Conservation (phyloP, 1,140 invertebrate species). For the Alviniconcha marisindica region DNA sequence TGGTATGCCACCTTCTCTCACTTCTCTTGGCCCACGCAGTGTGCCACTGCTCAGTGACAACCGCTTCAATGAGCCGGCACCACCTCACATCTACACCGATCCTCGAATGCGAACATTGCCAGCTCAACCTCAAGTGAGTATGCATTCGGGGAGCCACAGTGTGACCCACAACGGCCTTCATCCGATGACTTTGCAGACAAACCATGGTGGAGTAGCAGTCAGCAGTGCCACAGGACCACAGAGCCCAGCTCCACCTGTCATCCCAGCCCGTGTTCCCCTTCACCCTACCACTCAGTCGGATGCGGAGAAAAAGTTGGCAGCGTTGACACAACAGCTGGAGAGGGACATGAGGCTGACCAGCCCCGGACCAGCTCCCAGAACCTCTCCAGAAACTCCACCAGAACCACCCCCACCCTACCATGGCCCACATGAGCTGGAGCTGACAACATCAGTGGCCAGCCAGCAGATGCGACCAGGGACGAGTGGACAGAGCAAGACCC, state of each 20-base stretch:
- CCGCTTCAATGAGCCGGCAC: conserved; percentile 69
- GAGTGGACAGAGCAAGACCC: conserved; percentile 25
- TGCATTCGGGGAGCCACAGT: conserved; percentile 82
- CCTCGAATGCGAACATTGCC: conserved; percentile 55
- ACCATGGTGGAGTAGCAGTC: neutral
- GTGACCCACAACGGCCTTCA: conserved; percentile 68
- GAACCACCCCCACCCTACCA: conserved; percentile 74
- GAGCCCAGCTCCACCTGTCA: conserved; percentile 56
- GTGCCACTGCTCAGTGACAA: conserved; percentile 60
- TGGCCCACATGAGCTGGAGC: conserved; percentile 68
- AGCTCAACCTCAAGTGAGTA: conserved; percentile 47
- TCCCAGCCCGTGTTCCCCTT: conserved; percentile 78
- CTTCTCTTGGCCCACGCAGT: conserved; percentile 51
- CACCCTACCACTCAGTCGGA: conserved; percentile 87
- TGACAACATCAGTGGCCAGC: conserved; percentile 52
- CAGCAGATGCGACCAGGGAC: conserved; percentile 49
- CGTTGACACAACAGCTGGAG: conserved; percentile 75
- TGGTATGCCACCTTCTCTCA: conserved; percentile 31
- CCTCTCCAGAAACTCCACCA: conserved; percentile 50
- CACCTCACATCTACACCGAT: conserved; percentile 61
- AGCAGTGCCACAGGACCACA: conserved; percentile 14
- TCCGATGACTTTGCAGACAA: conserved; percentile 14
- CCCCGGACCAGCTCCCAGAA: conserved; percentile 47
- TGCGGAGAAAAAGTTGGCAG: conserved; percentile 75
- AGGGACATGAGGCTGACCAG: conserved; percentile 66